Evolutionary conservation across 2,113 vertebrate species (phyloP), one percentile per base, ranked within the genome.

Genomic region (Nothocercus nigrocapillus): DNA sequence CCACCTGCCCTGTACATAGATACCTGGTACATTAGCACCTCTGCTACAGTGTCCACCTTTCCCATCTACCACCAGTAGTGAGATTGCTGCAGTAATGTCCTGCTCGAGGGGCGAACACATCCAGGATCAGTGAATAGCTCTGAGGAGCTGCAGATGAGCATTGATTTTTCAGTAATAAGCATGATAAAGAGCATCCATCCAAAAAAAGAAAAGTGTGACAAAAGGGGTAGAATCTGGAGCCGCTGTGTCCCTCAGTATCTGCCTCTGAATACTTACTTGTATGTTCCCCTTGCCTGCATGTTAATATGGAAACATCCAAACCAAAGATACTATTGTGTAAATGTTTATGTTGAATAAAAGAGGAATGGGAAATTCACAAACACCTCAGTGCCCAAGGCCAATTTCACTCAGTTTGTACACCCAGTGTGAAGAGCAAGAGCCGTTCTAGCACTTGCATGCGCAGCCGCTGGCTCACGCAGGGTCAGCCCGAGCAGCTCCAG

Each of bases 401-500:
- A 1, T 4, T 81, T 28, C 22, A 67, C 9, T 28, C 63, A 58
- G 25, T 30, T 70, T 72, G 51, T 14, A 42, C 9, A 40, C 8
- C 38, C 59, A 90, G n/a, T 32, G 78, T 0, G 0, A 80, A 92
- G 56, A 56, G 20, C 54, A 88, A 53, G 40, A 54, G 17, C 0
- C 0, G 5, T 18, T 75, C 36, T 73, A 75, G 74, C 40, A 45
- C 38, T 53, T 68, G 38, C 49, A 51, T 3, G 3, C 44, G 25
- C 74, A 89, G 27, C 51, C 76, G 9, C 4, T 79, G 61, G 17
- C 4, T 83, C 27, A 30, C 77, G 38, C 27, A 63, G 73, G 24
- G 47, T 34, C 42, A 17, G 16, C 7, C 4, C 25, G 7, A 25
- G 24, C 20, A 66, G 25, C 3, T 7, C 15, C 14, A 32, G 47